Percentiles rank a stretch among this genome's conserved stretches.
phyloP scores from a whole-genome alignment of 2,888 invertebrate species.

The Scotopteryx bipunctaria region DNA sequence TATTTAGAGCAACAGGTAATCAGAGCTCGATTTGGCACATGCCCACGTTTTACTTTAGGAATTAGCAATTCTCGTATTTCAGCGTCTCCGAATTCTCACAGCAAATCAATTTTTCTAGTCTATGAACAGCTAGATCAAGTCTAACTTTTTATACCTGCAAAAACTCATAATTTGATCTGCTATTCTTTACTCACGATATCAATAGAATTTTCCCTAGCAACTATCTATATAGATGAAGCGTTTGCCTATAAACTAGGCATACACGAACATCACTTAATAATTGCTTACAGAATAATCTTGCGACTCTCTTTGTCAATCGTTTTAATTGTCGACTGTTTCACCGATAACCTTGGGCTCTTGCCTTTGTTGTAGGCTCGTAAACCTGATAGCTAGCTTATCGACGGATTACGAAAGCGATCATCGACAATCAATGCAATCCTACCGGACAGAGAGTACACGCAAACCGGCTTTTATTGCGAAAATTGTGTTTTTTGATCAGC shows the following conservation, averaged over 20 bases:
- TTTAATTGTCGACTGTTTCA: conserved; percentile 32
- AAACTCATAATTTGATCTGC: no score
- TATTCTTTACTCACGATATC: not conserved
- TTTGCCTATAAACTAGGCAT: not conserved
- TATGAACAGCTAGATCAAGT: not conserved
- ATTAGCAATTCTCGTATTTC: not conserved
- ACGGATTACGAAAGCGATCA: conserved; percentile 52
- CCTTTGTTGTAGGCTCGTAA: conserved; percentile 52
- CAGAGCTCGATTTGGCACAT: no score
- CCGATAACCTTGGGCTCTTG: conserved; percentile 45
- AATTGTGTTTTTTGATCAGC: conserved; percentile 25
- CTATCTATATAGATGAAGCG: no score
- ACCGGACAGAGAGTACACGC: conserved; percentile 38
- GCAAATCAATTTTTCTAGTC: not conserved
- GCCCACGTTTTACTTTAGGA: no score
- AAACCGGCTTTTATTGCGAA: conserved; percentile 27
- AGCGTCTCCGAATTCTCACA: not conserved
- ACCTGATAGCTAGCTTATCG: conserved; percentile 51
- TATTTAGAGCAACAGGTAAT: no score
- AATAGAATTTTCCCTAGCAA: no score
- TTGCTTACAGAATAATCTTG: conserved; percentile 21
- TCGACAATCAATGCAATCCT: conserved; percentile 53
- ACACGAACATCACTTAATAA: conserved; percentile 16
- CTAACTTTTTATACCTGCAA: no score
- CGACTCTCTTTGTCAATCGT: conserved; percentile 35